These are phyloP conservation scores for Chroicocephalus ridibundus DNA, from an alignment of 2,113 vertebrate species.

Conservation along the genomic window DNA sequence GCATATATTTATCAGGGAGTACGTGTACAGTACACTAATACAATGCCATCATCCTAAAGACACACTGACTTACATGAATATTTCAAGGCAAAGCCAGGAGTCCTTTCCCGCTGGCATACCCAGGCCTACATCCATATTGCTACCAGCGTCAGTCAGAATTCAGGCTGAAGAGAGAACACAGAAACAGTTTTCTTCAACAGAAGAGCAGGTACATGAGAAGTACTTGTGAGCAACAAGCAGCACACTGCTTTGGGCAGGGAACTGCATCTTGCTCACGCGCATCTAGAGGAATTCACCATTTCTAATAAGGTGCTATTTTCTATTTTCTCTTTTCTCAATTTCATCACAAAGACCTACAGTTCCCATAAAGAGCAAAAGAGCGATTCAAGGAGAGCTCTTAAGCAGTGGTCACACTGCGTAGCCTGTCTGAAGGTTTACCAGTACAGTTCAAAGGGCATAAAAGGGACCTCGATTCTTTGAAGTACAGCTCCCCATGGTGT, in stretches of 20 bases:
- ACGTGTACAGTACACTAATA: background rate
- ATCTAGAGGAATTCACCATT: background rate
- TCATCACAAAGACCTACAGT: background rate
- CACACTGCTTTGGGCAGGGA: background rate
- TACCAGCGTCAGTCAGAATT: background rate
- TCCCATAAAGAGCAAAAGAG: background rate
- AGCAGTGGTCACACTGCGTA: background rate
- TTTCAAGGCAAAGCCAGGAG: background rate
- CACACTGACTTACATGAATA: background rate
- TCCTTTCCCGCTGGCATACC: no score
- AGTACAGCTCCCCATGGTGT: background rate
- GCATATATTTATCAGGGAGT: background rate
- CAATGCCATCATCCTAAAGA: background rate
- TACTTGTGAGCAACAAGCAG: background rate
- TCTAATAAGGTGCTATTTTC: background rate
- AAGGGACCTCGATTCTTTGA: conserved; percentile 21
- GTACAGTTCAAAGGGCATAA: conserved; percentile 19
- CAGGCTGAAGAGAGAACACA: background rate
- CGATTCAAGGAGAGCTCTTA: background rate
- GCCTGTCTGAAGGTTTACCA: conserved; percentile 23
- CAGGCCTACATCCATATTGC: background rate
- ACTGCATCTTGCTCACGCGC: background rate
- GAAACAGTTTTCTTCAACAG: background rate
- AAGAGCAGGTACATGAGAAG: background rate
- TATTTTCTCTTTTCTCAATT: background rate